Base-by-base conservation (phyloP, 37 sponge, comb jelly and placozoan genomes). In the Lycopodina hypogea region DNA sequence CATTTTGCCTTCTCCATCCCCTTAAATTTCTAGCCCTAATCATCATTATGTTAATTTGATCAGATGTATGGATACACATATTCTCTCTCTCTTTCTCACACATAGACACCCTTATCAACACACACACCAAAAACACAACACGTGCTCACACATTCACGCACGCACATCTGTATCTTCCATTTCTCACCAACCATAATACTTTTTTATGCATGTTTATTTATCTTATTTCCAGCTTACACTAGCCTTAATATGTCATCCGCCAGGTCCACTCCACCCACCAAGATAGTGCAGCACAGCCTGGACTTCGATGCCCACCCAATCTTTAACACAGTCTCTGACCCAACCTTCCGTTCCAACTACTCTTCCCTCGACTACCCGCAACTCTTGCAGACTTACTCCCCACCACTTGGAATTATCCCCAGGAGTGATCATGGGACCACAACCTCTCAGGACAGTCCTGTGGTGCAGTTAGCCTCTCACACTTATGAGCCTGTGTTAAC, bases 181-280 rank as follows among this genome's bases (percentile, higher is more conserved):
- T n/a, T n/a, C n/a, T n/a, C 56, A 14, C 56, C 56, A 53, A n/a
- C n/a, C n/a, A n/a, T n/a, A n/a, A n/a, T n/a, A n/a, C n/a, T n/a
- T n/a, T n/a, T n/a, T n/a, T n/a, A n/a, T n/a, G n/a, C n/a, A n/a
- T 68, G 70, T 68, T 41, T 68, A 70, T 79, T 35, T 26, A 26
- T 79, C 58, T 79, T 18, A 34, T 22, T 79, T 69, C n/a, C 69
- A 67, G 33, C 19, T 67, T 34, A 4, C 38, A 32, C 68, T 14
- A 24, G 26, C 24, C 8, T 33, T 30, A 11, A 18, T 32, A 15
- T 32, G 21, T 30, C 74, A 8, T 73, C 74, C 11, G 74, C 33
- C 30, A 56, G 56, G 1, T 56, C 74, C 30, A 73, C 74, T 73
- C 74, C 74, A 19, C 74, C 74, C 56, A 73, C 53, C 48, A 19